Evolutionary conservation across 2,797 vertebrate species (phyloP).

Genomic region (Macropodus opercularis): DNA sequence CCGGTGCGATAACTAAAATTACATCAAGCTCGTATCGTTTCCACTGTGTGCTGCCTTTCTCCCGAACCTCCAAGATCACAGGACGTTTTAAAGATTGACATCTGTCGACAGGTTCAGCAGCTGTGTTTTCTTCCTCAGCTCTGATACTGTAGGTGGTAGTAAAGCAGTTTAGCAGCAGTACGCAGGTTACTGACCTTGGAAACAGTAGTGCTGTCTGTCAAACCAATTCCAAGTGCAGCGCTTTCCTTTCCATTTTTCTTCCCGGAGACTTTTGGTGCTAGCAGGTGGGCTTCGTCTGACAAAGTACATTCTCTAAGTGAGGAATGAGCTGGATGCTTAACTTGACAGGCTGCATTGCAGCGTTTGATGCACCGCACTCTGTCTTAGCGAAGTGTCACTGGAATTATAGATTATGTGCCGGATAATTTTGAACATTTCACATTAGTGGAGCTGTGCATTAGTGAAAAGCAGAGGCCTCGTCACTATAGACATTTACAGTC

Average conservation of each 20-base stretch:
- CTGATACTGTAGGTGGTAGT: neutral
- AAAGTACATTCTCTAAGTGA: neutral
- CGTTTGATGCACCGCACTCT: neutral
- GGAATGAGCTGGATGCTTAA: neutral
- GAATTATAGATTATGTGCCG: no score
- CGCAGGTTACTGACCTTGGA: no score
- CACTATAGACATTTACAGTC: neutral
- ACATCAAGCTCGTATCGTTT: neutral
- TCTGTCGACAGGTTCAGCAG: neutral
- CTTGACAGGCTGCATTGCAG: neutral
- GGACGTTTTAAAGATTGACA: neutral
- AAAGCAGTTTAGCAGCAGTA: neutral
- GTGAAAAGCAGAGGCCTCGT: no score
- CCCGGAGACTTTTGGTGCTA: neutral
- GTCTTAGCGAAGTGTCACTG: no score
- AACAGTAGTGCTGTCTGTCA: no score
- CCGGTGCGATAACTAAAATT: neutral
- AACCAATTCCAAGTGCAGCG: no score
- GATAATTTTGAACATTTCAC: neutral
- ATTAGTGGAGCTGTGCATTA: neutral
- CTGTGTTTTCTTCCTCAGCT: neutral
- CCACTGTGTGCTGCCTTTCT: neutral
- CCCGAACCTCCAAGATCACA: neutral
- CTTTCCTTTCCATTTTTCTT: no score
- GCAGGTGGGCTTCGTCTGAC: neutral